Evolutionary conservation across 2,888 invertebrate genomes (phyloP).

Genomic region (Hyposoter didymator): DNA sequence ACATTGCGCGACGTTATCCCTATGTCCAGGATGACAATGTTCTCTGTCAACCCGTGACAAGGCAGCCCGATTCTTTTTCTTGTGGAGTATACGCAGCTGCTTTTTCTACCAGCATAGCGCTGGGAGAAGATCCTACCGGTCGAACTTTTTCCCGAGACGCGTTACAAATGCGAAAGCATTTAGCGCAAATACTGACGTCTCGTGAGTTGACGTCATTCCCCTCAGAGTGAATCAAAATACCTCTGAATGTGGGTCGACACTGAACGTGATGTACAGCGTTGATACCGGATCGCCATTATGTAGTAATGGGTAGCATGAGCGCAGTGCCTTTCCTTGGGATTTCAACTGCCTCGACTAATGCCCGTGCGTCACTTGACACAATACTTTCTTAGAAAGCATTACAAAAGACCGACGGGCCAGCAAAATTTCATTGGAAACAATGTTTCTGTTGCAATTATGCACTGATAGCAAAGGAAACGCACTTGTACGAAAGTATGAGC

Average conservation of each 20-base stretch:
- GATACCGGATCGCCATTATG: not conserved
- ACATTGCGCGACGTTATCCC: constrained; percentile 45
- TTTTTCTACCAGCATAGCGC: constrained; percentile 1
- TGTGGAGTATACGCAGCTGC: constrained; percentile 53
- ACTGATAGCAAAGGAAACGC: not conserved
- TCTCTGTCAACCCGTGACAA: not conserved
- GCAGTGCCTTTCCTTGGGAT: no score
- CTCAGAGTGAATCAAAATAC: not conserved
- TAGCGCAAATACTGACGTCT: not conserved
- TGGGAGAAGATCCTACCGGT: constrained; percentile 1
- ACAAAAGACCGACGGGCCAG: not conserved
- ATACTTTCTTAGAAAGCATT: no score
- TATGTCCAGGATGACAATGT: constrained; percentile 15
- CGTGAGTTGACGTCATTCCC: constrained; percentile 7
- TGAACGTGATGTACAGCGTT: not conserved
- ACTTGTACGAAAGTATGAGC: constrained; percentile 27
- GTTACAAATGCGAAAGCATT: constrained; percentile 10
- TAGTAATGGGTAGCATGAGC: not conserved
- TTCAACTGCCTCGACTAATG: no score
- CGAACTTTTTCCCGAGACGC: not conserved
- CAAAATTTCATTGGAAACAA: not conserved
- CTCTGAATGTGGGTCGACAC: not conserved
- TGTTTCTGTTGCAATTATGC: not conserved
- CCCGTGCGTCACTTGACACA: no score
- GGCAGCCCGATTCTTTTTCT: constrained; percentile 49